Conservation (phyloP, 2,113 vertebrate genomes). For the Mirza zaza region DNA sequence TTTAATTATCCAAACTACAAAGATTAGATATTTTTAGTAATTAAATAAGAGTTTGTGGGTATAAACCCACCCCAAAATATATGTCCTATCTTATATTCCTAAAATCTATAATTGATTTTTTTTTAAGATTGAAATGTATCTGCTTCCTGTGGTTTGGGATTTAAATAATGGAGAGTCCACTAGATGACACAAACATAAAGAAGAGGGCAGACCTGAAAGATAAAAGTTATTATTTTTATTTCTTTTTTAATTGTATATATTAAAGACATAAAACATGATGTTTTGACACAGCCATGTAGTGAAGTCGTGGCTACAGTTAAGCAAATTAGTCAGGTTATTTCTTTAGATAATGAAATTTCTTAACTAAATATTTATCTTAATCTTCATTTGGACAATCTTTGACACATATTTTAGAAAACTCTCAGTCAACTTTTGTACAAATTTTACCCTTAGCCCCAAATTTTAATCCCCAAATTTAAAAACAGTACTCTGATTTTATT, state of each 20-base stretch:
- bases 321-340: not conserved
- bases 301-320: not conserved
- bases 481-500: not conserved
- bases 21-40: not conserved
- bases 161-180: not conserved
- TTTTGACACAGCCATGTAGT: not conserved
- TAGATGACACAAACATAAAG: not conserved
- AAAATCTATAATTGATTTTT: not conserved
- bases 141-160: not conserved
- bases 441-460: not conserved
- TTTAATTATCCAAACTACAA: not conserved
- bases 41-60: not conserved
- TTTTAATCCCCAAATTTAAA: not conserved
- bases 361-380: not conserved
- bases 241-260: not conserved
- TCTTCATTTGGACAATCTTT: not conserved
- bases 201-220: not conserved
- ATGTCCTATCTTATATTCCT: not conserved
- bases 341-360: not conserved
- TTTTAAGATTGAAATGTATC: not conserved
- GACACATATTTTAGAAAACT: not conserved
- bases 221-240: not conserved
- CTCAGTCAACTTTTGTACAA: not conserved
- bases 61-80: not conserved
- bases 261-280: not conserved